These are phyloP conservation scores for Indicator maculatus DNA, from an alignment of 2,113 vertebrate species.

Conservation along the genomic window DNA sequence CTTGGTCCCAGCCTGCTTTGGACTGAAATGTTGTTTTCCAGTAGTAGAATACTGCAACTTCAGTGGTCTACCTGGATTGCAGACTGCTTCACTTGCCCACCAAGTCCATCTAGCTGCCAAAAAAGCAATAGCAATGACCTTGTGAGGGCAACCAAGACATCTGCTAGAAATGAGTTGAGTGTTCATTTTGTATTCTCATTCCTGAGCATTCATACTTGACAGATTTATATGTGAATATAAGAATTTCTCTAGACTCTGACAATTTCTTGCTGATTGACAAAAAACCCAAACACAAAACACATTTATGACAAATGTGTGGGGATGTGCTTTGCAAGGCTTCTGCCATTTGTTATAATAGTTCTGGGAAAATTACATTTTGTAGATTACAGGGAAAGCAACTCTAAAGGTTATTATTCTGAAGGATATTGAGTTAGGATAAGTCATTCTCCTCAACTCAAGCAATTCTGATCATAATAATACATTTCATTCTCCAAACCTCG, in stretches of 20 bases:
- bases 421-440: not conserved
- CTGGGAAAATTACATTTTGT: not conserved
- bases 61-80: fast-evolving
- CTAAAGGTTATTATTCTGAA: not conserved
- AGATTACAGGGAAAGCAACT: not conserved
- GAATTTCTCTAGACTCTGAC: not conserved
- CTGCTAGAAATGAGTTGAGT: not conserved
- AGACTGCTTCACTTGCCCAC: not conserved
- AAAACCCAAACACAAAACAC: not conserved
- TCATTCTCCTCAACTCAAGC: not conserved
- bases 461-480: not conserved
- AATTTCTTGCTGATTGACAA: not conserved
- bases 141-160: not conserved
- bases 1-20: not conserved
- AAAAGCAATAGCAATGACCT: not conserved
- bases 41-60: not conserved
- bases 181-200: not conserved
- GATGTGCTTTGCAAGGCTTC: not conserved
- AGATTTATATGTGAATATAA: not conserved
- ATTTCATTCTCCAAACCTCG: not conserved
- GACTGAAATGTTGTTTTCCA: not conserved
- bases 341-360: not conserved
- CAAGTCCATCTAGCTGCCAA: not conserved
- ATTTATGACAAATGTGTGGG: not conserved
- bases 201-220: not conserved